Evolutionary conservation across 2,113 vertebrate species (phyloP).

Genomic region (Promerops cafer): DNA sequence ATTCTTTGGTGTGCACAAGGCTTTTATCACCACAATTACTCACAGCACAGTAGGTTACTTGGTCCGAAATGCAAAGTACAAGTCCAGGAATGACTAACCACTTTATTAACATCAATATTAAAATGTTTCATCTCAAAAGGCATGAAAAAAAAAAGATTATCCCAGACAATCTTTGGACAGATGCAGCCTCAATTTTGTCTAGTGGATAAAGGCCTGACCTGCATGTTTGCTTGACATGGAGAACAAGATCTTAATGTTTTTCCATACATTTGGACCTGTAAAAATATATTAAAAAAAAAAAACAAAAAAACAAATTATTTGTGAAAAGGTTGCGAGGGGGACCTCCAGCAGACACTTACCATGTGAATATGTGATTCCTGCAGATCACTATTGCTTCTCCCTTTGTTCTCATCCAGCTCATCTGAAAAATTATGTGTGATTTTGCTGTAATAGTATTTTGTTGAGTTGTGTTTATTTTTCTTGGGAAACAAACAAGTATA

Average conservation of each 20-base stretch:
- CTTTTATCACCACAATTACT: neutral
- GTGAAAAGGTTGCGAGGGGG: neutral
- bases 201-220: neutral
- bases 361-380: neutral
- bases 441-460: neutral
- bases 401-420: neutral
- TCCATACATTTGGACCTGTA: rapidly evolving
- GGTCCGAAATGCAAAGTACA: neutral
- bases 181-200: neutral
- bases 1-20: neutral
- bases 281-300: neutral
- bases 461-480: neutral
- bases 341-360: rapidly evolving
- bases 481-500: neutral
- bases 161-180: neutral
- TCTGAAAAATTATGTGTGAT: neutral
- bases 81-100: neutral
- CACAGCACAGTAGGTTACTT: neutral
- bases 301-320: neutral
- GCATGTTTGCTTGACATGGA: rapidly evolving
- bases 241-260: neutral
- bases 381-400: neutral
- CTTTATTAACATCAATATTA: neutral
- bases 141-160: neutral
- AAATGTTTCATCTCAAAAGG: neutral